Base-by-base conservation (phyloP, 2,888 invertebrate genomes). In the Lamellibrachia satsuma region DNA sequence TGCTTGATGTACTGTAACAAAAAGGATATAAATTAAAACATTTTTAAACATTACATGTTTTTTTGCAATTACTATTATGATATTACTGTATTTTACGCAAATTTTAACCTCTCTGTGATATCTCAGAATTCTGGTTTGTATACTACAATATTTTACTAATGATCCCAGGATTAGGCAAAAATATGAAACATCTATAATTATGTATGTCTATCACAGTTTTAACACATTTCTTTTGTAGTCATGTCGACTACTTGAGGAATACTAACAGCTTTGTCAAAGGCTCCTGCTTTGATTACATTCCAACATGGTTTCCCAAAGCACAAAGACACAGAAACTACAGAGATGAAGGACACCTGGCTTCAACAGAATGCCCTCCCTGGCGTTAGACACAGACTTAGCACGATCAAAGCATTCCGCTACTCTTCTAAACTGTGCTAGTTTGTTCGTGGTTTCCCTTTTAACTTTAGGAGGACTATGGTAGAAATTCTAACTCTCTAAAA, bases 1-100 rank as follows among this genome's bases (percentile, higher is more conserved):
- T 95, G 95, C 92, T 94, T 94, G 57, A 96, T 96, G 92, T 95
- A 96, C 96, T 96, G 95, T 11, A 95, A 95, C 91, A 92, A 92
- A 93, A 93, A 93, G 52, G 90, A 91, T 27, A 52, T 27, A 91
- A 11, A 91, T 39, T 27, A 27, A 91, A 52, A 22, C 27, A 11
- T 27, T 91, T 4, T 39, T 91, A 91, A 52, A 27, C 91, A 91
- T 22, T n/a, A 75, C 4, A 75, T 75, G 75, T 75, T 75, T 75
- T 75, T 75, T n/a, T 22, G 75, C 75, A 22, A 15, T n/a, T 75
- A 75, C 22, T 75, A 22, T 75, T 75, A 75, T 75, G 75, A 15
- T 22, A 75, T 75, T 75, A 75, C 75, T 22, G 75, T 75, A n/a
- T 75, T 75, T 11, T 75, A 75, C 15, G 22, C 11, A 22, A 15